Evolutionary conservation across 2,113 vertebrate genomes (phyloP), one percentile per base, ranked within the genome.

Genomic region (Cheirogaleus medius): DNA sequence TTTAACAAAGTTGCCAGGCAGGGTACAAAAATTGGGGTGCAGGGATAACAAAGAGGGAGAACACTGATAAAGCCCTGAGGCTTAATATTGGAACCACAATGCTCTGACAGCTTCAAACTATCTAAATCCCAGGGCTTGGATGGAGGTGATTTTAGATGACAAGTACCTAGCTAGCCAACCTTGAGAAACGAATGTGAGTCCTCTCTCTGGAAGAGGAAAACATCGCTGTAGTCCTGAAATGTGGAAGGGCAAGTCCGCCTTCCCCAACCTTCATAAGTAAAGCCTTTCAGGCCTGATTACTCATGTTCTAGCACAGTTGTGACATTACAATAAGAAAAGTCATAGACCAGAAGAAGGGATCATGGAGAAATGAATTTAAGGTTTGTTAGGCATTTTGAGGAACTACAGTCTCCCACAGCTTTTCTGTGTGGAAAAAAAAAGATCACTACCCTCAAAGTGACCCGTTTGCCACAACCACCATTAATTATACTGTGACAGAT

Each of bases 401-500:
- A 95, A 49, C 34, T 29, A 42, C 9, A 44, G 23, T 85, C 56
- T 95, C 77, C 52, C 49, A 77, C 25, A 93, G 68, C 29, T 93
- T 93, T 95, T 94, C 74, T 78, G 47, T 47, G 56, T 64, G 60
- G 60, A 74, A 94, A 42, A 77, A 78, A 74, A 64, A 9, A 76
- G 8, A 64, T 44, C 32, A 87, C 39, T 90, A 34, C n/a, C 52
- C 81, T 95, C 39, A 49, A 54, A 44, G 8, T 63, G 58, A 93
- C 81, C 49, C 34, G 58, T 84, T 78, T 76, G 64, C 91, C 68
- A 87, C 68, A 91, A 34, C 21, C 69, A 81, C 37, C 58, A 97
- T 90, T 86, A 86, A 97, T 96, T 96, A 82, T 8, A 32, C 74
- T 73, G 0, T 96, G 96, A 86, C 90, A 93, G 44, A 94, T 76